Percentiles rank a stretch among this genome's conserved stretches.
Evolutionary conservation across 2,888 invertebrate species (phyloP).

Genomic region (Drosophila nigricruria): DNA sequence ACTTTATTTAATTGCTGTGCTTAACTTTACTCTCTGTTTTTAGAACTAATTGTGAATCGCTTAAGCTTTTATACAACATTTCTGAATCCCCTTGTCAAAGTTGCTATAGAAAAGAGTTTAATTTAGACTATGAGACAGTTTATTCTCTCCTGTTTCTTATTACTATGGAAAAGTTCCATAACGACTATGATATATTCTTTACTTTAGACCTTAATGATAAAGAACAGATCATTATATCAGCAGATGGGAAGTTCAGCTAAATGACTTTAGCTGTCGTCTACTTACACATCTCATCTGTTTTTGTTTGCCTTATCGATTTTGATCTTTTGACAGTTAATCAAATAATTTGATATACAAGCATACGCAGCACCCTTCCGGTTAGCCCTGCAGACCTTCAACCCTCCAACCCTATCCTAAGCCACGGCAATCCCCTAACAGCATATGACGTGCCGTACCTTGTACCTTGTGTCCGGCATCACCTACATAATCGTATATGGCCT

Average conservation of each 20-base stretch:
- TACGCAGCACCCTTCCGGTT: constrained; percentile 17
- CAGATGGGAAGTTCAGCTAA: neutral
- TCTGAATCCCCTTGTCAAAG: too few relatives aligned
- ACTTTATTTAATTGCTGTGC: too few relatives aligned
- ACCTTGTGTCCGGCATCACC: constrained; percentile 17
- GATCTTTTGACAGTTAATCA: constrained; percentile 45
- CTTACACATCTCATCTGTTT: neutral
- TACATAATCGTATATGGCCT: constrained; percentile 17
- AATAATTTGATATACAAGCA: constrained; percentile 43
- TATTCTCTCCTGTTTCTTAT: neutral
- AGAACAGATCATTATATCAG: neutral
- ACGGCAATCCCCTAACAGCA: neutral
- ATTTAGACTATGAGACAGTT: neutral
- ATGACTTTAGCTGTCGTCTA: neutral
- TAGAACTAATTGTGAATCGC: too few relatives aligned
- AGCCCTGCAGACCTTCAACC: neutral
- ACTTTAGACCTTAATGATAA: neutral
- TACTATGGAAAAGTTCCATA: neutral
- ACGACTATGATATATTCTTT: neutral
- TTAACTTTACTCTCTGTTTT: too few relatives aligned
- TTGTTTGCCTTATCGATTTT: constrained; percentile 14
- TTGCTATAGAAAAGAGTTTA: too few relatives aligned
- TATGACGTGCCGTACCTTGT: constrained; percentile 2
- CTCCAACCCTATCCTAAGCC: neutral
- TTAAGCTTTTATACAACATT: too few relatives aligned